These are phyloP conservation scores for Coregonus sp. DNA, from an alignment of 2,797 vertebrate genomes.

Conservation along the genomic window DNA sequence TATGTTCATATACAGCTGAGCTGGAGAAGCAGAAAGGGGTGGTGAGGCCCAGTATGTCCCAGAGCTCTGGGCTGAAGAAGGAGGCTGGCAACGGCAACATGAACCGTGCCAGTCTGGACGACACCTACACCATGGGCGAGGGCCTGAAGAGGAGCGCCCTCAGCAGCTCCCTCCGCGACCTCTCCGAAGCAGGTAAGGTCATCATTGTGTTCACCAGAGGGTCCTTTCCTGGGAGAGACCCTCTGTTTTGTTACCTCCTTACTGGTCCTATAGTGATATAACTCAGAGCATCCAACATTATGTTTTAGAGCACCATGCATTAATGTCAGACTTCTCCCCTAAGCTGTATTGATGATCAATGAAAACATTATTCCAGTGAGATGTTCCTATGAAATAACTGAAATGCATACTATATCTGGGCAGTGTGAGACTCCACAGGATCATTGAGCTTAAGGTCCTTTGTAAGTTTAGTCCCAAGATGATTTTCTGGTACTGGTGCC, in stretches of 20 bases:
- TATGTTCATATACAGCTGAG: slow-evolving; percentile 79
- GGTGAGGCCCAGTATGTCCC: slow-evolving; percentile 92
- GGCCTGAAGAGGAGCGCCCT: slow-evolving; percentile 95
- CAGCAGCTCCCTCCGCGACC: slow-evolving; percentile 94
- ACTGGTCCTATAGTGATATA: background rate
- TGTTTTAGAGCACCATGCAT: background rate
- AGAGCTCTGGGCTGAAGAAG: slow-evolving; percentile 94
- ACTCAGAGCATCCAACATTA: background rate
- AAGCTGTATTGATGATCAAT: background rate
- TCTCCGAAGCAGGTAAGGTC: slow-evolving; percentile 92
- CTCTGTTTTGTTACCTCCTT: background rate
- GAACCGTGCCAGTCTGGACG: slow-evolving; percentile 92
- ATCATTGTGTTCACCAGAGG: slow-evolving; percentile 20
- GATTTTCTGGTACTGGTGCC: background rate
- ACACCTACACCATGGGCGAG: slow-evolving; percentile 92
- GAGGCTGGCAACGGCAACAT: slow-evolving; percentile 87
- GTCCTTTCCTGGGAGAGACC: background rate
- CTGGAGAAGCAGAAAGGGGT: slow-evolving; percentile 98
- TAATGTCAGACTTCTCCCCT: too few relatives aligned
- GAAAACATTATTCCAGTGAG: background rate
- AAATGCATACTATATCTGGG: background rate
- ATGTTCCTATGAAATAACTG: background rate
- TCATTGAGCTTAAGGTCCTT: background rate
- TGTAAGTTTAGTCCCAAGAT: background rate
- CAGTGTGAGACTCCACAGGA: background rate